These are phyloP conservation scores for Lasioglossum calceatum DNA, from an alignment of 2,888 invertebrate genomes.

Conservation along the genomic window DNA sequence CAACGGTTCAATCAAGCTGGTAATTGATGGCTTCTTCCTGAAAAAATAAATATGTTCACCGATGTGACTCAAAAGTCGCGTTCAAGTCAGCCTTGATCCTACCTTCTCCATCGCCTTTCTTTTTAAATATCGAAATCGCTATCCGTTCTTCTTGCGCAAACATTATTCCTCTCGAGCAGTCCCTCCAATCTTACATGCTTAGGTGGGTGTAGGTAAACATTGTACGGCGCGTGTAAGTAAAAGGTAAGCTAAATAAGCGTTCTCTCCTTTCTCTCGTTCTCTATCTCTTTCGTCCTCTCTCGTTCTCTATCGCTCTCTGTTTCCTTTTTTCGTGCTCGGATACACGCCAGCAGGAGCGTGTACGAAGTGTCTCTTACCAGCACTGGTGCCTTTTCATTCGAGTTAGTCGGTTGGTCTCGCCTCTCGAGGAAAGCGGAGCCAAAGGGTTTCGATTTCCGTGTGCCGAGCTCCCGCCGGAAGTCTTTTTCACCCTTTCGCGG, in stretches of 20 bases:
- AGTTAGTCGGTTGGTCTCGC: conserved; percentile 68
- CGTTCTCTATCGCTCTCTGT: background rate
- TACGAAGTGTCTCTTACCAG: conserved; percentile 68
- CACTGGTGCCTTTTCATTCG: conserved; percentile 69
- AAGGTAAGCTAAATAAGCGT: conserved; percentile 80
- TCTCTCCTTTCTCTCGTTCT: conserved; percentile 31
- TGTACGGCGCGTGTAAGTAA: conserved; percentile 78
- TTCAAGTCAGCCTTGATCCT: conserved; percentile 61
- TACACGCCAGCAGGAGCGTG: conserved; percentile 68
- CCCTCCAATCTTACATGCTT: conserved; percentile 76
- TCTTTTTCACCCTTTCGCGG: conserved; percentile 35
- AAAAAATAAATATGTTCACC: background rate
- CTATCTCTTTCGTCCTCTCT: background rate
- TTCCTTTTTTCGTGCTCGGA: conserved; percentile 55
- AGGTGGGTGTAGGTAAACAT: conserved; percentile 79
- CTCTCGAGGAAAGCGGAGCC: conserved; percentile 61
- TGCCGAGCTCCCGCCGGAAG: conserved; percentile 32
- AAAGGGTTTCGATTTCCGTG: conserved; percentile 67
- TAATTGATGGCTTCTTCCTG: background rate
- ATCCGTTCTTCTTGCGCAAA: conserved; percentile 73
- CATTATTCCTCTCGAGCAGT: conserved; percentile 75
- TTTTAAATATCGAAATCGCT: conserved; percentile 69
- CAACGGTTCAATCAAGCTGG: background rate
- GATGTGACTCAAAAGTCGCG: background rate
- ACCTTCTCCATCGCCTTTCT: conserved; percentile 16